Evolutionary conservation across 2,888 invertebrate species (phyloP), one percentile per base, ranked within the genome.

Genomic region (Slavum lentiscoides): DNA sequence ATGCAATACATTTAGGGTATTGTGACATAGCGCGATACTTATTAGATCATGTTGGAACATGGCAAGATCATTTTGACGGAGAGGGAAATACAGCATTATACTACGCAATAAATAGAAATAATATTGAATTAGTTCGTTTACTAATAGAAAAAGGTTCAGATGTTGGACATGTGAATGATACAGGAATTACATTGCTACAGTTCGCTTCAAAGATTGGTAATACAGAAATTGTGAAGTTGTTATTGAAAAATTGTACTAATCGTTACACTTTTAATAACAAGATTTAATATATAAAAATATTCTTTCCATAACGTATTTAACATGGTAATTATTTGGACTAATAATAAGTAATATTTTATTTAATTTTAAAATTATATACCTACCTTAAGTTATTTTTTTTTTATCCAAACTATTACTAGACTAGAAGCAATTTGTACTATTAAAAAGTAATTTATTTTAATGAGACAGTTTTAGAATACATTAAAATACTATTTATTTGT

Each of bases 81-180:
- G 91, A 91, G 85, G 90, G 91, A 49, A 91, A 91, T 83, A 91
- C 92, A 49, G 90, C 92, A 0, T 86, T 94, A 55, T 93, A 94
- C 86, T 93, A 92, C 84, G 93, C 93, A 3, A 91, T 92, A 1
- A 89, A 91, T 84, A 91, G 91, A 84, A 91, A 91, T 37, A 91
- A 91, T 84, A 87, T 88, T 43, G 89, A 90, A 82, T 91, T 91
- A 2, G 90, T 91, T 7, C 86, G 90, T 75, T 88, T 90, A 74
- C 87, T 94, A 66, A 87, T 95, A 17, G 80, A 72, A 58, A 70
- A 72, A 72, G 80, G 80, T 58, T 72, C 80, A 58, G 64, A 72
- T 66, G 64, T 80, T 8, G 55, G 72, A 43, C 70, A 64, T 9
- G 21, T 58, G n/a, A 64, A 72, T 64, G 70, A 80, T 43, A 19